These are phyloP conservation scores for Dinocampus coccinellae DNA, from an alignment of 2,888 invertebrate genomes.

Conservation along the genomic window DNA sequence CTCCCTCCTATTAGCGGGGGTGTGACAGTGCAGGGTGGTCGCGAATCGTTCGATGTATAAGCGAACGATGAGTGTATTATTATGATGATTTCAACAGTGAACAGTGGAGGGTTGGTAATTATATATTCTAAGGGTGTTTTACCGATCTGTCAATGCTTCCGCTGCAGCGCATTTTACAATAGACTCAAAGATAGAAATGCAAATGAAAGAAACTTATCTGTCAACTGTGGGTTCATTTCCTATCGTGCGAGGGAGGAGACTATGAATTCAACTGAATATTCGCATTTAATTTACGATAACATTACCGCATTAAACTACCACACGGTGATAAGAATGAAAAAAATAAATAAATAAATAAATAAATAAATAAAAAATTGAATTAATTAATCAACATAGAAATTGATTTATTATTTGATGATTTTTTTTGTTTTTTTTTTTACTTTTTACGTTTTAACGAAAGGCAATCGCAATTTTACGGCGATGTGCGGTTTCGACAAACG, in stretches of 20 bases:
- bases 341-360: too few species aligned
- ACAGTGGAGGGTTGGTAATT: conserved; percentile 57
- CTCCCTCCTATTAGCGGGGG: conserved; percentile 61
- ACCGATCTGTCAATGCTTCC: conserved; percentile 70
- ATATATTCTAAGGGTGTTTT: conserved; percentile 69
- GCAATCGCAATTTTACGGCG: not conserved
- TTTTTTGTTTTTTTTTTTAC: too few species aligned
- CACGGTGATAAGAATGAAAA: not conserved
- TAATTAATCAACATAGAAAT: not conserved
- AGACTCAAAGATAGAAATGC: conserved; percentile 61
- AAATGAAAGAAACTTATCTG: conserved; percentile 63
- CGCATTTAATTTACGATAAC: conserved; percentile 63
- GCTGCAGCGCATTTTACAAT: conserved; percentile 66
- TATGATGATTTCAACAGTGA: conserved; percentile 34
- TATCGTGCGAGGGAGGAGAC: conserved; percentile 30
- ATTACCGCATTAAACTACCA: conserved; percentile 40
- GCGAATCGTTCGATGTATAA: conserved; percentile 45
- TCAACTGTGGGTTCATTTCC: conserved; percentile 54
- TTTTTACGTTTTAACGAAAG: not conserved
- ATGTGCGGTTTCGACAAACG: conserved; percentile 36
- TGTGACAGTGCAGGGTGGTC: conserved; percentile 54
- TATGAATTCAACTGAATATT: conserved; percentile 38
- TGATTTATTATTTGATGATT: too few species aligned
- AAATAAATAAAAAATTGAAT: not conserved
- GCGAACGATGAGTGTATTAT: conserved; percentile 25